Evolutionary conservation across 2,797 vertebrate genomes (phyloP).

Genomic region (Labroides dimidiatus): DNA sequence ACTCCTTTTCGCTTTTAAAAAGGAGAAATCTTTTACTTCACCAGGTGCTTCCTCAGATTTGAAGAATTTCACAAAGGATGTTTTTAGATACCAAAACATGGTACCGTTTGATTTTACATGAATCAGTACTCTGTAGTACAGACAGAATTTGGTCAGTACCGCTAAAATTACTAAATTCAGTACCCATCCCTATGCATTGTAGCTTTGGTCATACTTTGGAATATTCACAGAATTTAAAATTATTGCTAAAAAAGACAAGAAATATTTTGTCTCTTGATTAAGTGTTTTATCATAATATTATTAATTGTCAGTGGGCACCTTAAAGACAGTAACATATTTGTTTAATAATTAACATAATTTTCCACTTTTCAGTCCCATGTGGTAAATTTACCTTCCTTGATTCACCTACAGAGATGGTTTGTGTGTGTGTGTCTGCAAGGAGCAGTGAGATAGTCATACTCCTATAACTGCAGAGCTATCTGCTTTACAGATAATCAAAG

Average conservation of each 20-base stretch:
- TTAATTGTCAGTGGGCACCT: not conserved
- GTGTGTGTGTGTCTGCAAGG: not conserved
- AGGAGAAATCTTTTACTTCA: no score
- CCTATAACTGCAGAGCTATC: not conserved
- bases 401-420: not conserved
- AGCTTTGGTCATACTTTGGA: not conserved
- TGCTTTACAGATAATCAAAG: conserved; percentile 4
- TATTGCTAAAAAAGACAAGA: not conserved
- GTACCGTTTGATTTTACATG: no score
- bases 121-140: no score
- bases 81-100: no score
- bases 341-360: not conserved
- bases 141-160: no score
- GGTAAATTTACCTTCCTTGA: not conserved
- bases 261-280: not conserved
- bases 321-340: not conserved
- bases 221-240: not conserved
- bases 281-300: not conserved
- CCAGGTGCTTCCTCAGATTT: no score
- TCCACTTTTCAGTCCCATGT: not conserved
- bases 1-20: no score
- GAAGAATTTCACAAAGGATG: no score
- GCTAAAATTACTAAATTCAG: no score
- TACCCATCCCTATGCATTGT: not conserved
- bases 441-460: not conserved